Conservation (phyloP, 2,888 invertebrate species). For the Luperina nickerlii region DNA sequence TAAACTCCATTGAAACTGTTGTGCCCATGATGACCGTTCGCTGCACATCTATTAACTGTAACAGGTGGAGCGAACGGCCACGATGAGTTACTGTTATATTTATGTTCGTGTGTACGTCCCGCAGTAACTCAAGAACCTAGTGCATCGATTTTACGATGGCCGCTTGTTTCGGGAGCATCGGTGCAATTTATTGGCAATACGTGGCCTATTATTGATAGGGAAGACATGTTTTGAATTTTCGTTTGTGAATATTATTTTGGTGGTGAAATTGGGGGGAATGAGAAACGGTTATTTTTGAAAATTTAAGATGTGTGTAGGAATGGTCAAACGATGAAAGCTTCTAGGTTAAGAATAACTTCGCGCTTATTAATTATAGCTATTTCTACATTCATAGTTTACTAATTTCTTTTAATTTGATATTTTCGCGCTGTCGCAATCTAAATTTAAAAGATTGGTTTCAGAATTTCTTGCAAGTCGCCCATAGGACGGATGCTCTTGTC, state of each 20-base stretch:
- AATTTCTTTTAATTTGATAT: neutral
- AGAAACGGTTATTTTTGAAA: neutral
- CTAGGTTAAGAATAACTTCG: neutral
- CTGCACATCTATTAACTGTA: slow-evolving; percentile 83
- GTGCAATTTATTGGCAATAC: slow-evolving; percentile 67
- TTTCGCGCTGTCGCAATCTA: too few relatives aligned
- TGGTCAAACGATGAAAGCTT: too few relatives aligned
- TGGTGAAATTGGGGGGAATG: neutral
- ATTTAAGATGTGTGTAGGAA: neutral
- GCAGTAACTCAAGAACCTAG: slow-evolving; percentile 73
- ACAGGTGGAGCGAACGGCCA: slow-evolving; percentile 85
- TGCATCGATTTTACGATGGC: slow-evolving; percentile 69
- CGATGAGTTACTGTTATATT: slow-evolving; percentile 86
- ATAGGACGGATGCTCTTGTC: too few relatives aligned
- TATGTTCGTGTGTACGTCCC: slow-evolving; percentile 78
- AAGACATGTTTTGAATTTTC: slow-evolving; percentile 63
- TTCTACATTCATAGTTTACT: neutral
- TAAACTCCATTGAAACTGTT: slow-evolving; percentile 58
- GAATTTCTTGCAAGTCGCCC: too few relatives aligned
- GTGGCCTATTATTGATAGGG: slow-evolving; percentile 64
- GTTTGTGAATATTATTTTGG: slow-evolving; percentile 40
- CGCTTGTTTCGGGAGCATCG: slow-evolving; percentile 66
- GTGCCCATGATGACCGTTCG: slow-evolving; percentile 66
- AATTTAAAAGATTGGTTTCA: too few relatives aligned
- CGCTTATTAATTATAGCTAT: neutral